These are phyloP conservation scores for Hyposmocoma kahamanoa DNA, from an alignment of 1,140 invertebrate species.

Conservation along the genomic window DNA sequence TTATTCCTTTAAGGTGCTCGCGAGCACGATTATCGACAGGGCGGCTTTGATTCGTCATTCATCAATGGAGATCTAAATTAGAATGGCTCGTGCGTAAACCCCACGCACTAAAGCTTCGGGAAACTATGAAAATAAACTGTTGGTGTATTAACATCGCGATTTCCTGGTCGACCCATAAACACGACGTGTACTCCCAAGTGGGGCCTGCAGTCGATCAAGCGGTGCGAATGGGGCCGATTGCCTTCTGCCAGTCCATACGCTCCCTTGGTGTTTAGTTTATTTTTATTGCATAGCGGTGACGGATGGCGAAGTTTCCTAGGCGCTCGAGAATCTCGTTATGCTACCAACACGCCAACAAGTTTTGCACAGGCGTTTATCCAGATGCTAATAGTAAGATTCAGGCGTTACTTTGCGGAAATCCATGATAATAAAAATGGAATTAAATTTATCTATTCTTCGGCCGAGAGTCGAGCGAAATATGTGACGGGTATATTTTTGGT, in stretches of 20 bases:
- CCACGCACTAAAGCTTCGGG: constrained; percentile 9
- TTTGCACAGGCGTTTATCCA: no score
- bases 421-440: no score
- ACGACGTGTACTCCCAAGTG: constrained; percentile 22
- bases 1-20: background rate
- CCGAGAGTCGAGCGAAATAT: no score
- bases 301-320: no score
- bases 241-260: constrained; percentile 19
- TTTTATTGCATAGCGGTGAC: constrained; percentile 59
- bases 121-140: constrained; percentile 49
- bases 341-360: no score
- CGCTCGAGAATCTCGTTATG: no score
- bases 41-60: constrained; percentile 18
- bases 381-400: no score
- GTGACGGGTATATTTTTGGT: no score
- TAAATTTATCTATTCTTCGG: no score
- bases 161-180: constrained; percentile 63
- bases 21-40: background rate
- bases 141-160: constrained; percentile 39
- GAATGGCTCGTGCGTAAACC: constrained; percentile 14
- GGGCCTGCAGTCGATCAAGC: constrained; percentile 56
- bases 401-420: no score
- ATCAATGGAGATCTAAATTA: constrained; percentile 16
- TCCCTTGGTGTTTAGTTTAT: constrained; percentile 46
- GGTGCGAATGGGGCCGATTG: constrained; percentile 44